Base-by-base conservation (phyloP, 2,888 invertebrate species). In the Euphydryas editha region DNA sequence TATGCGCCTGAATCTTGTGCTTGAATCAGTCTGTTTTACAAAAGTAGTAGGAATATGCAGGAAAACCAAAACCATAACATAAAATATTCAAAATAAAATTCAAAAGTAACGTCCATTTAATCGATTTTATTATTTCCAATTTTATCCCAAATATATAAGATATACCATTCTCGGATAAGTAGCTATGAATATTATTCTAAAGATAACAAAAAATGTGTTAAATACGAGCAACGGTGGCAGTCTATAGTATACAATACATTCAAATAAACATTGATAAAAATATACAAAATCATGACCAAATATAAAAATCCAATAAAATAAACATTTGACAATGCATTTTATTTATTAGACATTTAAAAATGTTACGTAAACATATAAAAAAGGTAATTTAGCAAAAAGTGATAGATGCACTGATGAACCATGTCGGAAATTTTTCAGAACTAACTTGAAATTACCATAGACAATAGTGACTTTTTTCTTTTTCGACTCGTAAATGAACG, bases 11-110 rank as follows among this genome's bases (percentile, higher is more conserved):
- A 54, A 54, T 65, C 65, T 61, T 64, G 51, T 64, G 54, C 58
- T 65, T 54, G 61, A 61, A 58, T 62, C 62, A 59, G 61, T 65
- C 62, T 68, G 65, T n/a, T n/a, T n/a, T 65, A 68, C 62, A 54
- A 57, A 62, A 68, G 44, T 7, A 44, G 2, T n/a, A 44, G 44
- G n/a, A 44, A 44, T n/a, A 44, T 44, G 62, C 51, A 51, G 65
- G 47, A 55, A 61, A 65, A 65, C 42, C 62, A 59, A 39, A 17
- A 59, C 55, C 59, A 57, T 60, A 63, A n/a, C 47, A 51, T 30
- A 56, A 30, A 13, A n/a, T 17, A 47, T 44, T 30, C 46, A 46
- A 44, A 44, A 36, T 36, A 36, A 36, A 36, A 36, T 36, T 36
- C n/a, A n/a, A 24, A 24, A 37, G 10, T 37, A 11, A 11, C 2